phyloP scores from a whole-genome alignment of 2,113 vertebrate species.

The Equus quagga region DNA sequence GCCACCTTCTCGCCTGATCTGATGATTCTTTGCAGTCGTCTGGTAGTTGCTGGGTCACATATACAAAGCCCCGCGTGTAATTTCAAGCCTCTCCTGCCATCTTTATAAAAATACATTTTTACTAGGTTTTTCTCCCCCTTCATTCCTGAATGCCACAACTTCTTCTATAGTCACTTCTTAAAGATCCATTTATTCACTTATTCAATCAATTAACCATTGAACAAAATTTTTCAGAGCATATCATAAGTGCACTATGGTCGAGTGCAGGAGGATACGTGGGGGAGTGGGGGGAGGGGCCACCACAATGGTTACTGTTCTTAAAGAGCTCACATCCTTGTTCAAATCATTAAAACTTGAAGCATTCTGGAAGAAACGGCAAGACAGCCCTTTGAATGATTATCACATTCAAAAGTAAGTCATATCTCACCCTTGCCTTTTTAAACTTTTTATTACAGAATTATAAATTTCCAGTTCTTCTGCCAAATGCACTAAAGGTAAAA shows the following conservation, averaged over 20 bases:
- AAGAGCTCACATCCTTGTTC: neutral
- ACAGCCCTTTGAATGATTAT: neutral
- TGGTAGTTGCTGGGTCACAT: neutral
- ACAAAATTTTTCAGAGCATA: neutral
- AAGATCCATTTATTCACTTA: neutral
- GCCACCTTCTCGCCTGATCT: neutral
- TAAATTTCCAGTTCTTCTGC: neutral
- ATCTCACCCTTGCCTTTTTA: neutral
- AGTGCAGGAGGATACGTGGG: neutral
- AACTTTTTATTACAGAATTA: neutral
- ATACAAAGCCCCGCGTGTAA: neutral
- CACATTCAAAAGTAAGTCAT: neutral
- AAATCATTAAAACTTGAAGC: neutral
- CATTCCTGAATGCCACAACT: neutral
- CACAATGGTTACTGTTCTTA: neutral
- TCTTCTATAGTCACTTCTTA: neutral
- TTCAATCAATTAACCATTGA: neutral
- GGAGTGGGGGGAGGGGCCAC: neutral
- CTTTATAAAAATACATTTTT: slow-evolving; percentile 6
- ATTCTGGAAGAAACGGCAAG: neutral
- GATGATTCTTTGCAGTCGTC: neutral
- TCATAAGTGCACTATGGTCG: neutral
- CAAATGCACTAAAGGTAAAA: neutral
- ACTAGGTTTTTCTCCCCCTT: neutral
- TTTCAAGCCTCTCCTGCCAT: neutral